Percentiles rank a stretch among this genome's conserved stretches.
Conservation (phyloP, 2,797 vertebrate genomes). For the Cercopithecus mitis region DNA sequence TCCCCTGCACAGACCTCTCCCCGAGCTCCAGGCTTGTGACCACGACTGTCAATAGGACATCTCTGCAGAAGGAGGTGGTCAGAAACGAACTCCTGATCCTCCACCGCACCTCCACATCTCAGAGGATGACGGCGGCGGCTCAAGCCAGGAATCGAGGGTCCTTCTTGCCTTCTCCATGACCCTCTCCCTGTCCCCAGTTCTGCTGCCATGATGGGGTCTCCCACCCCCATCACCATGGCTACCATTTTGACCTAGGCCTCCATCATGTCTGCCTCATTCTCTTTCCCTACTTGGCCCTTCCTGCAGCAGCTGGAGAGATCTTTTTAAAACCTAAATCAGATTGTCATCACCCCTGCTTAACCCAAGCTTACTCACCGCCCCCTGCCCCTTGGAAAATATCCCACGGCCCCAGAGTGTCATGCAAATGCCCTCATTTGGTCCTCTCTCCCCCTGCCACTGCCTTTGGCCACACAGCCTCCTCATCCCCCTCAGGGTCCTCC, state of each 20-base stretch:
- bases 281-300: background rate
- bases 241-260: too few relatives aligned
- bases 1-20: background rate
- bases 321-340: background rate
- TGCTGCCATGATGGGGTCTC: background rate
- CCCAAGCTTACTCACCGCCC: background rate
- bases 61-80: background rate
- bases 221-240: background rate
- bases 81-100: background rate
- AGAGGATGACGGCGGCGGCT: background rate
- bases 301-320: background rate
- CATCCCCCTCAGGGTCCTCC: background rate
- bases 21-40: background rate
- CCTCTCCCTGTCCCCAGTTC: background rate
- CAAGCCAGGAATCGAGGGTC: background rate
- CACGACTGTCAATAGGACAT: background rate
- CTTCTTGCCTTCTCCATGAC: background rate
- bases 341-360: background rate
- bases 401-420: background rate
- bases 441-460: background rate
- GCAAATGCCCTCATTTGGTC: background rate
- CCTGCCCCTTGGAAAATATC: background rate
- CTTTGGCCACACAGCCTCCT: background rate
- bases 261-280: background rate
- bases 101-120: background rate